Evolutionary conservation across 2,113 vertebrate genomes (phyloP).

Genomic region (Empidonax alnorum): DNA sequence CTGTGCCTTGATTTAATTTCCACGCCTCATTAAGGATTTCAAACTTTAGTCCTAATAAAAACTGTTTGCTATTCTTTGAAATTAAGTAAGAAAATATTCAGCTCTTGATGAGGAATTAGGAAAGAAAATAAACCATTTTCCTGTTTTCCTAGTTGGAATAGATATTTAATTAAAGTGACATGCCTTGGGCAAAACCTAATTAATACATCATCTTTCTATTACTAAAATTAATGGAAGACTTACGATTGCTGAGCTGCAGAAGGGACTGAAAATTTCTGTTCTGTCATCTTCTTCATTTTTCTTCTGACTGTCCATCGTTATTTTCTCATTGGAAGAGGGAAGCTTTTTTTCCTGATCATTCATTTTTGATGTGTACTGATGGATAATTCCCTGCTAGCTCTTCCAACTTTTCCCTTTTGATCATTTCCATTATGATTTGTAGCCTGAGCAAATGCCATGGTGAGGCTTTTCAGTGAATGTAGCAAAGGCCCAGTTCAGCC

Average conservation of each 20-base stretch:
- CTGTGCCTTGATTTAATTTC: conserved; percentile 35
- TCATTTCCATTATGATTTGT: not conserved
- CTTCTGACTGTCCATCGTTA: not conserved
- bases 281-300: not conserved
- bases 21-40: not conserved
- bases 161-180: conserved; percentile 45
- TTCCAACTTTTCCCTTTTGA: not conserved
- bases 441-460: not conserved
- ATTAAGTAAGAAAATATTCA: not conserved
- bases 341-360: not conserved
- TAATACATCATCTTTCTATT: conserved; percentile 19
- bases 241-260: not conserved
- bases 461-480: not conserved
- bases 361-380: not conserved
- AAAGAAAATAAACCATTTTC: conserved; percentile 44
- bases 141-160: conserved; percentile 34
- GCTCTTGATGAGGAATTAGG: conserved; percentile 16
- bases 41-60: not conserved
- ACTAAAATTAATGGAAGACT: conserved; percentile 8
- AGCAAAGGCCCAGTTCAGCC: not conserved
- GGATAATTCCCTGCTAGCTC: not conserved
- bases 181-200: conserved; percentile 36
- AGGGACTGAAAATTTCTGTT: not conserved
- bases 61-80: not conserved
- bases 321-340: not conserved